Base-by-base conservation (phyloP, 2,888 invertebrate species). In the Meloe dianella region DNA sequence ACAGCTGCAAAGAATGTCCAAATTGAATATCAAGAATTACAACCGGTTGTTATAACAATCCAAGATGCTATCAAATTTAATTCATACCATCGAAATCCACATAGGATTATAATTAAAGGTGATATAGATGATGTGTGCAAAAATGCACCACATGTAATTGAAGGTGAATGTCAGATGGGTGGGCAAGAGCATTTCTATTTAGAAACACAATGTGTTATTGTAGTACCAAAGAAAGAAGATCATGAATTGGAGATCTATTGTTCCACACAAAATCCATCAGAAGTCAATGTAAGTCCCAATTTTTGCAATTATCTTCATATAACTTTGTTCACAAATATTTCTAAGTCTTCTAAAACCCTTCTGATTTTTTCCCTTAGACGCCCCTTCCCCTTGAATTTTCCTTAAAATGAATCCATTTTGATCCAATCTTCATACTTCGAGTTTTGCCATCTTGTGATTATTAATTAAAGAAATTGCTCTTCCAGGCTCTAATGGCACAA, bases 161-260 rank as follows among this genome's bases (percentile, higher is more conserved):
- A 94, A 83, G 95, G 95, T 0, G 89, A 92, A 73, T 86, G 90
- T 56, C 86, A 91, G 65, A 91, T 94, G 78, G 96, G 96, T 14
- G 96, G 95, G 0, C 97, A 98, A 83, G 98, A 98, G 81, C 98
- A 98, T 82, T 97, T 98, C 83, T 98, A 98, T 84, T 85, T 98
- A 75, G 98, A 98, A 84, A 95, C 97, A 0, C 90, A 94, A 69
- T 89, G 89, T 0, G 84, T 89, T 2, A 84, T 92, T 67, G 93
- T 88, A 0, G 84, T 92, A 57, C 94, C 94, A 0, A 90, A 87
- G 38, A 0, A 14, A n/a, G 38, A 38, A n/a, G 38, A 38, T n/a
- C 14, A 38, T 14, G 38, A 38, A 38, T n/a, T 38, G 14, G 38
- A 38, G 3, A n/a, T 38, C n/a, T 38, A 38, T n/a, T 38, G 38